Percentiles rank a stretch among this genome's conserved stretches.
Evolutionary conservation across 1,140 invertebrate genomes (phyloP).

Genomic region (Sweltsa coloradensis): DNA sequence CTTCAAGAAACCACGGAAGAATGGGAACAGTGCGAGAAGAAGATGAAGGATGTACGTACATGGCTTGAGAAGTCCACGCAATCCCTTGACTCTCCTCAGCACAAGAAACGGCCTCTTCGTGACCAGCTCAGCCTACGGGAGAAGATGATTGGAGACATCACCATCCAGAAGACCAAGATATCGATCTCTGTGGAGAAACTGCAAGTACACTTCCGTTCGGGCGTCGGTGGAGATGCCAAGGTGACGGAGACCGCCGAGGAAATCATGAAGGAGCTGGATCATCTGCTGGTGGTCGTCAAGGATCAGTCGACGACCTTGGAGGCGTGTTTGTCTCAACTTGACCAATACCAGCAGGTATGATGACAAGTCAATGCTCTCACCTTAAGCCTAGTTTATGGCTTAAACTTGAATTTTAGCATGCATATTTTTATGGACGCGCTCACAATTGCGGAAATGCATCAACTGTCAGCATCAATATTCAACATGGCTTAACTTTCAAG

Average conservation of each 20-base stretch:
- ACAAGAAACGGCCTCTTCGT: slow-evolving; percentile 70
- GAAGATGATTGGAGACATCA: slow-evolving; percentile 74
- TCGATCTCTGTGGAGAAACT: slow-evolving; percentile 85
- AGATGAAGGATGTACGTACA: slow-evolving; percentile 74
- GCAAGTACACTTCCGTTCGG: slow-evolving; percentile 77
- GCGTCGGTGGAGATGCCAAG: slow-evolving; percentile 63
- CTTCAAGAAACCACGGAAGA: slow-evolving; percentile 86
- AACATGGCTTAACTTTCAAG: no score
- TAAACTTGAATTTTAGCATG: no score
- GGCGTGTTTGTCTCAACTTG: slow-evolving; percentile 69
- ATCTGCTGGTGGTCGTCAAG: slow-evolving; percentile 47
- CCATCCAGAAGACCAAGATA: slow-evolving; percentile 84
- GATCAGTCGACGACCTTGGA: slow-evolving; percentile 60
- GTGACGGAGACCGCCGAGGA: slow-evolving; percentile 58
- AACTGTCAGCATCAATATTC: no score
- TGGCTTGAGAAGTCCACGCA: slow-evolving; percentile 82
- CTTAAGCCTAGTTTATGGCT: no score
- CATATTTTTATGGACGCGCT: no score
- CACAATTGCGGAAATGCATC: no score
- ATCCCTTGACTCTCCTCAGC: slow-evolving; percentile 62
- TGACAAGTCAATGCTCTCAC: no score
- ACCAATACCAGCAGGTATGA: slow-evolving; percentile 65
- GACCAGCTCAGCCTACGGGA: slow-evolving; percentile 75
- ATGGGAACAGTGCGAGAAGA: slow-evolving; percentile 91
- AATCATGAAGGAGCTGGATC: slow-evolving; percentile 51